Base-by-base conservation (phyloP, 2,888 invertebrate genomes). In the Cheilosia scutellata region DNA sequence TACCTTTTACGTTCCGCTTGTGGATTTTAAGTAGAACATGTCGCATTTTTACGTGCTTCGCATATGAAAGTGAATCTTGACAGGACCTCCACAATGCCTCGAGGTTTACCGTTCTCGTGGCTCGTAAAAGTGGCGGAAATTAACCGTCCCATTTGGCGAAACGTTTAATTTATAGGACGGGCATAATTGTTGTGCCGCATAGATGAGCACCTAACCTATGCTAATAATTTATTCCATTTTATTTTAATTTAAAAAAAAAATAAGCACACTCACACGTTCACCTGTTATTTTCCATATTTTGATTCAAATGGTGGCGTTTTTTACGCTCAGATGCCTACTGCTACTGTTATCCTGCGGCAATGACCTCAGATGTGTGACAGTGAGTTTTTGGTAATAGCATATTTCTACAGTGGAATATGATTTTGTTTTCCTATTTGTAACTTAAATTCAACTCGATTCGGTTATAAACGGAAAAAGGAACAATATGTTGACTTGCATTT, bases 81-180 rank as follows among this genome's bases (percentile, higher is more conserved):
- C 53, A 79, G 72, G 42, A 82, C 51, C 20, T 20, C 49, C 47
- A 11, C 37, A 20, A n/a, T 31, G 31, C 60, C 62, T 33, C 33
- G 2, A 9, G 33, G 40, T 60, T 37, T 49, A 40, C 49, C 65
- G 63, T 60, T 80, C 6, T 25, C 20, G 53, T 66, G 33, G 71
- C 82, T 86, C 82, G 82, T 82, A 86, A 86, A 86, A 68, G 86
- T 86, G 49, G 42, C 66, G 66, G 75, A 86, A 86, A 86, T 86
- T 80, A 86, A 77, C 75, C 86, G 72, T 49, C 86, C 82, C 76
- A 86, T 86, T 86, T 82, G 77, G 82, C 40, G 53, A 44, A 72
- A 82, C 76, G 68, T 86, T 82, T 82, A 82, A 86, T 82, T 86
- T 86, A 86, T 82, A 42, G 62, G 62, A 49, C 51, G 70, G 57